Conservation (phyloP, 1,140 invertebrate species). For the Eufriesea mexicana region DNA sequence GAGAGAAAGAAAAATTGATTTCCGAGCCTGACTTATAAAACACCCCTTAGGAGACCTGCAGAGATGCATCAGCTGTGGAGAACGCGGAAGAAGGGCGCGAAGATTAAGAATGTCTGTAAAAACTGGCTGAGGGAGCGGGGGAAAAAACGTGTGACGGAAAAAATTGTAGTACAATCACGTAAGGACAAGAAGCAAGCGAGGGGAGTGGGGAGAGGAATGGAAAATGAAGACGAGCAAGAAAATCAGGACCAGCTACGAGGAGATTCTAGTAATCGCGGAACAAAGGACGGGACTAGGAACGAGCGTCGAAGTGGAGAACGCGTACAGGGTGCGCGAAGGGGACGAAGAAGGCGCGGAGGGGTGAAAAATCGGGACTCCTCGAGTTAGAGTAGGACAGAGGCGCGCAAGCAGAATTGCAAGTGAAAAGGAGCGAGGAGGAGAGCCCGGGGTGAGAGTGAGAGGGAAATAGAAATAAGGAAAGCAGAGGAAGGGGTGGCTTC, state of each 20-base stretch:
- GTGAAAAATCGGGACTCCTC: neutral
- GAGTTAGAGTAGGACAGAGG: constrained; percentile 1
- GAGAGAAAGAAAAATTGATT: too few species aligned
- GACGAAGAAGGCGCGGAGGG: neutral
- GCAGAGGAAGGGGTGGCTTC: neutral
- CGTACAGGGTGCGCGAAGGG: neutral
- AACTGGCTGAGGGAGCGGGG: too few species aligned
- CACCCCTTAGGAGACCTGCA: too few species aligned
- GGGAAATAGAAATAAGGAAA: constrained; percentile 34
- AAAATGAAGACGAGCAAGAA: neutral
- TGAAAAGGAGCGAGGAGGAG: constrained; percentile 17
- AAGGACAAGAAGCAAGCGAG: neutral
- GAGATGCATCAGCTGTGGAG: too few species aligned
- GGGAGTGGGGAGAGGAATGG: neutral
- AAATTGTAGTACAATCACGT: constrained; percentile 9
- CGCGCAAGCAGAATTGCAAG: constrained; percentile 27
- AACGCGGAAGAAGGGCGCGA: too few species aligned
- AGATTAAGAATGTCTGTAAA: neutral
- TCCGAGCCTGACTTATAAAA: too few species aligned
- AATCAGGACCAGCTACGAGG: neutral
- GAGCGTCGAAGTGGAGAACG: neutral
- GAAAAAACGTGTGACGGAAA: neutral
- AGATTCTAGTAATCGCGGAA: constrained; percentile 20
- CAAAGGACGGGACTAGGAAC: neutral
- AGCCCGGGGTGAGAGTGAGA: constrained; percentile 25